These are phyloP conservation scores for Caerostris darwini DNA, from an alignment of 1,140 invertebrate species.

Conservation along the genomic window DNA sequence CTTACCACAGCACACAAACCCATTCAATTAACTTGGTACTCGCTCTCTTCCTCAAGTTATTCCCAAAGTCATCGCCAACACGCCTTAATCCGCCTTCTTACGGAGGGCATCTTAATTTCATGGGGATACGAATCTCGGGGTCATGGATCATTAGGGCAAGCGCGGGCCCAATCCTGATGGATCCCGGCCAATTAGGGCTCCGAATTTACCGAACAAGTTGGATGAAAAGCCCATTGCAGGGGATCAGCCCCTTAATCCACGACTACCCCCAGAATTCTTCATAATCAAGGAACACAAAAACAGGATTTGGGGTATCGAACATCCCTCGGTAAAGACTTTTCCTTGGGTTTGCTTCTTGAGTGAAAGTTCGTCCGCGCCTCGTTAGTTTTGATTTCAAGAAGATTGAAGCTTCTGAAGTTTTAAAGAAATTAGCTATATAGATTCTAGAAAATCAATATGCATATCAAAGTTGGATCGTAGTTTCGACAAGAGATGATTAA, in stretches of 20 bases:
- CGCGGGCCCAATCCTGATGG: neutral
- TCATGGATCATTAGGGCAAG: conserved; percentile 3
- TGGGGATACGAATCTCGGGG: neutral
- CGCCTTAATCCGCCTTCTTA: neutral
- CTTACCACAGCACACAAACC: too few species aligned
- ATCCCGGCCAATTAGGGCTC: neutral
- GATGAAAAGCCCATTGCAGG: neutral
- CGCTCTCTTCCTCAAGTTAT: too few species aligned
- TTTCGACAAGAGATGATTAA: too few species aligned
- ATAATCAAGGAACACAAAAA: neutral
- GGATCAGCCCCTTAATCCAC: neutral
- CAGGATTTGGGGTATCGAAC: neutral
- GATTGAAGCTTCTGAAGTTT: too few species aligned
- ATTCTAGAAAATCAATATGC: too few species aligned
- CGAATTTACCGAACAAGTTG: neutral
- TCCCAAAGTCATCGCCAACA: too few species aligned
- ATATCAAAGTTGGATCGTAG: too few species aligned
- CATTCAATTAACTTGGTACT: too few species aligned
- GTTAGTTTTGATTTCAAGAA: neutral
- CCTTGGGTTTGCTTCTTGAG: neutral
- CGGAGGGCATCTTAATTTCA: neutral
- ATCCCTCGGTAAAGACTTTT: neutral
- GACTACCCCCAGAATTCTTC: neutral
- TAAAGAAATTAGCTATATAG: too few species aligned
- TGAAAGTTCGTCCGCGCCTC: neutral